Evolutionary conservation across 2,797 vertebrate species (phyloP), one percentile per base, ranked within the genome.

Genomic region (Sylvia borin): DNA sequence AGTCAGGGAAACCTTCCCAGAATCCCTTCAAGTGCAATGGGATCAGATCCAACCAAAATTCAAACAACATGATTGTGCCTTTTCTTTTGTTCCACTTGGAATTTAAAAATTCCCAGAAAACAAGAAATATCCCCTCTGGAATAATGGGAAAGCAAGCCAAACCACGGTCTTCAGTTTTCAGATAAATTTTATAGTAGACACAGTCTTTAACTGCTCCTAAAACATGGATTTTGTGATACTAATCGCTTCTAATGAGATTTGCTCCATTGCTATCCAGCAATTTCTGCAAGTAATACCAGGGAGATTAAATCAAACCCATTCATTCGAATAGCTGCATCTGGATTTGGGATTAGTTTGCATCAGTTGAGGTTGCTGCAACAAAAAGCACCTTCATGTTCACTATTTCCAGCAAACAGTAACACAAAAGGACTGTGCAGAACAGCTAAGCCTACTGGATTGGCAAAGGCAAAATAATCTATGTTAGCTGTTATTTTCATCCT

Each of bases 231-330:
- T 91, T 72, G 29, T 91, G 70, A 81, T 48, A 85, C 22, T 96
- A 81, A 95, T 93, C 22, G 0, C 80, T 85, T 88, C 62, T 84
- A 60, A 85, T 70, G 67, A 92, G 58, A 94, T 92, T 78, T 21
- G 9, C 80, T 85, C 91, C 38, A 73, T 66, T 53, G 38, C 38
- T 51, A 64, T 70, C 79, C 64, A 95, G 61, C 67, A 81, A 81
- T 90, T 94, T 72, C 87, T 92, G 70, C 55, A 78, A 0, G 0
- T 83, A 87, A 57, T 75, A 55, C 42, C 53, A 90, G 16, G 53
- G 76, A 93, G 93, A 92, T 97, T 90, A 96, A 93, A 90, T 61
- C 87, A 86, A 95, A 88, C 27, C 29, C 51, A 0, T 67, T 88
- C 12, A 16, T 86, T 88, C 81, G 62, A 88, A 93, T 51, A 84